Evolutionary conservation across 2,113 vertebrate species (phyloP).

Genomic region (Theristicus caerulescens): DNA sequence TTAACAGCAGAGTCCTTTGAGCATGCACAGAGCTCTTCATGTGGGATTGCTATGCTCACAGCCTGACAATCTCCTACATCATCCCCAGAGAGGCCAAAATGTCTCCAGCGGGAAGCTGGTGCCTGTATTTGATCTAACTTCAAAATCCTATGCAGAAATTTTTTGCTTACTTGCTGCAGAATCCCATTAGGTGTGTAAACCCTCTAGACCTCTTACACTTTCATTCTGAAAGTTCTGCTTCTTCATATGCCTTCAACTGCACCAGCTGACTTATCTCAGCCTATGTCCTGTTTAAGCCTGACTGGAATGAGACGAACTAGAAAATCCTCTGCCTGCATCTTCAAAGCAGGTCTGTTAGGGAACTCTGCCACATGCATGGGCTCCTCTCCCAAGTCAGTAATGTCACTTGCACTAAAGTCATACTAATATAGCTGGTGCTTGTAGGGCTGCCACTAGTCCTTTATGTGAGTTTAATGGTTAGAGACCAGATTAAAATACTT

Average conservation of each 20-base stretch:
- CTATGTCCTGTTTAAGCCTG: not conserved
- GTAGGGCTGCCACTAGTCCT: not conserved
- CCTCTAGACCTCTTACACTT: not conserved
- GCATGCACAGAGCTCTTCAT: not conserved
- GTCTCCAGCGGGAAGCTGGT: accelerated
- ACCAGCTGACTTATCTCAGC: not conserved
- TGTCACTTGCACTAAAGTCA: not conserved
- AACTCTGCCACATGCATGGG: accelerated
- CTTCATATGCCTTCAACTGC: not conserved
- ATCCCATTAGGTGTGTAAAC: not conserved
- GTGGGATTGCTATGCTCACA: not conserved
- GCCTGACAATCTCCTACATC: accelerated
- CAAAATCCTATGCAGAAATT: not conserved
- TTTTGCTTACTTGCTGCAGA: not conserved
- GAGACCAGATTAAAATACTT: not conserved
- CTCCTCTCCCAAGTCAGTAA: not conserved
- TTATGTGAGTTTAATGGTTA: not conserved
- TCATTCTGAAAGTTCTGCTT: not conserved
- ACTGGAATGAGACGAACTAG: not conserved
- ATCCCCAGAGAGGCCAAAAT: not conserved
- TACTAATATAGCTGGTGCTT: not conserved
- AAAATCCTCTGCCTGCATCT: not conserved
- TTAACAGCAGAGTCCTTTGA: not conserved
- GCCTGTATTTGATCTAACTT: not conserved
- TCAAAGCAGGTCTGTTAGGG: not conserved